These are phyloP conservation scores for Lynx canadensis DNA, from an alignment of 2,113 vertebrate species.

Conservation along the genomic window DNA sequence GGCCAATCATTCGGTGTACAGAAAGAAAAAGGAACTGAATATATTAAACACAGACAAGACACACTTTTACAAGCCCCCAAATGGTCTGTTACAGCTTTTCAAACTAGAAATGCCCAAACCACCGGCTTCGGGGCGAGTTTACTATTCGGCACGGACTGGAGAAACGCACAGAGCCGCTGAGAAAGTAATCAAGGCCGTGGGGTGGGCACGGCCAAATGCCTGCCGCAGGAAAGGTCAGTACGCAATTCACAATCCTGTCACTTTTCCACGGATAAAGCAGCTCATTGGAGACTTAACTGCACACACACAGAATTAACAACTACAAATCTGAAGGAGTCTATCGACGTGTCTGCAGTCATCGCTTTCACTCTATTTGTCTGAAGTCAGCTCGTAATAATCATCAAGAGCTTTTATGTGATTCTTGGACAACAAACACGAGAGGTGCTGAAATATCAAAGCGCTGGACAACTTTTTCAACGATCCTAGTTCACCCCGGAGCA, in stretches of 20 bases:
- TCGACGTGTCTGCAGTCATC: background rate
- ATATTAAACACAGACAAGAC: background rate
- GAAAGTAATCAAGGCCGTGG: fast-evolving
- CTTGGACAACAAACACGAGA: fast-evolving
- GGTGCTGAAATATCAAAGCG: background rate
- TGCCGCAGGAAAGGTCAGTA: fast-evolving
- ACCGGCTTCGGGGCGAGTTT: background rate
- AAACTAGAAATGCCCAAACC: background rate
- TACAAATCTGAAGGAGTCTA: background rate
- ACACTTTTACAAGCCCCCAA: background rate
- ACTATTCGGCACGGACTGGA: fast-evolving
- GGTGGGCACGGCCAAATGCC: fast-evolving
- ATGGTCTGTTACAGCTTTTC: background rate
- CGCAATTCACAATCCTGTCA: fast-evolving
- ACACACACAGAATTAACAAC: background rate
- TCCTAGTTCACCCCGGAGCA: fast-evolving
- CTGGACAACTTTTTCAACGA: background rate
- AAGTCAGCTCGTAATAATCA: background rate
- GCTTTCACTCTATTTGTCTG: background rate
- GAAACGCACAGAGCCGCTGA: background rate
- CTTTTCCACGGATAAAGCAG: too few species aligned
- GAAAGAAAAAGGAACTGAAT: background rate
- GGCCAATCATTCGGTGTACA: background rate
- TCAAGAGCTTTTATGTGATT: background rate
- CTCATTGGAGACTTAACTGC: background rate